These are phyloP conservation scores for Dicerorhinus sumatrensis DNA, from an alignment of 2,113 vertebrate genomes.

Conservation along the genomic window DNA sequence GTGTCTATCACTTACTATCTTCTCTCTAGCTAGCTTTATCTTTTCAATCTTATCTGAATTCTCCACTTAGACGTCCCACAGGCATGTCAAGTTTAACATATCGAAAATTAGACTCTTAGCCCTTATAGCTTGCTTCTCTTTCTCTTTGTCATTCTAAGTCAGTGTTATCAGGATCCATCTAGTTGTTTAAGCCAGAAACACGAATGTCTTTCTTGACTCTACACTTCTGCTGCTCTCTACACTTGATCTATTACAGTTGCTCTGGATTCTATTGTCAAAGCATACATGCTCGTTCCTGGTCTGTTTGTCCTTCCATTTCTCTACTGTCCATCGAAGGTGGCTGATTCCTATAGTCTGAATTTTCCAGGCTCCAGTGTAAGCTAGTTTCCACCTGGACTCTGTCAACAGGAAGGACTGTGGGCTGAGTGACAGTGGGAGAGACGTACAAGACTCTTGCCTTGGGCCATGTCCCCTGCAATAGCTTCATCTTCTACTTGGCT, in stretches of 20 bases:
- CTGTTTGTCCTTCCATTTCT: not conserved
- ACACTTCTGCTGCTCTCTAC: not conserved
- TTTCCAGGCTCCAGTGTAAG: not conserved
- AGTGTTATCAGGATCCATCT: not conserved
- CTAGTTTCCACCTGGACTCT: not conserved
- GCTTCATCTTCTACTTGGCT: not conserved
- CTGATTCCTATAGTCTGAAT: not conserved
- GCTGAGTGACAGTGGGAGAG: not conserved
- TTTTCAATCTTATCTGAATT: not conserved
- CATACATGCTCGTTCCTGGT: fast-evolving
- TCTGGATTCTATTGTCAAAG: not conserved
- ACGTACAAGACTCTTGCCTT: not conserved
- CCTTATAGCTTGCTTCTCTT: not conserved
- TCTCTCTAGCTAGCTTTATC: not conserved
- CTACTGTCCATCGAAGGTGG: not conserved
- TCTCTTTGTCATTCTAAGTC: not conserved
- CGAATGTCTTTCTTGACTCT: not conserved
- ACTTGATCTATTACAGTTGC: not conserved
- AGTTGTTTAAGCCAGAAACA: not conserved
- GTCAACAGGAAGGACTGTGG: too few species aligned
- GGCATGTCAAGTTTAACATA: not conserved
- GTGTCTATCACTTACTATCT: not conserved
- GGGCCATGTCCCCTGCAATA: fast-evolving
- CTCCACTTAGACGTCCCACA: not conserved
- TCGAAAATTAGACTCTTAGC: not conserved